Base-by-base conservation (phyloP, 2,888 invertebrate genomes). In the Belgica antarctica region DNA sequence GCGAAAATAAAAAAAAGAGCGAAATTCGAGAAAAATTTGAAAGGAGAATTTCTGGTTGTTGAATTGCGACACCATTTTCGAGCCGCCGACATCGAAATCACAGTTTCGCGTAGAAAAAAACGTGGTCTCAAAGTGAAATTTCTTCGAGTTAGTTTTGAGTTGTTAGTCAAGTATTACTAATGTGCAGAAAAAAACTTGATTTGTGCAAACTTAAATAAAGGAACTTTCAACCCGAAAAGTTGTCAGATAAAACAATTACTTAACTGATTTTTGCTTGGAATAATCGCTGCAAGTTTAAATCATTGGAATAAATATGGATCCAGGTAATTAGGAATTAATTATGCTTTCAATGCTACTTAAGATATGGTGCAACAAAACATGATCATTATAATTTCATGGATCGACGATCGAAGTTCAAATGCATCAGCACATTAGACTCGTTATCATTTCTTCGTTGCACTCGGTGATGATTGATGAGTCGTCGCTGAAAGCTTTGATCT, bases 321-420 rank as follows among this genome's bases (percentile, higher is more conserved):
- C 68, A 68, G 68, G 68, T 68, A 68, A 68, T 57, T 52, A 68
- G 17, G 8, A 31, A 8, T 7, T 27, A 19, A 28, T 31, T 24
- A 17, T 27, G 12, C 12, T 28, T 2, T 8, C 3, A 27, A n/a
- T n/a, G n/a, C n/a, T n/a, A 62, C 2, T 62, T 24, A 19, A 7
- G 41, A 65, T 25, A 65, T 46, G 41, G 22, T 7, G 3, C 7
- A 46, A n/a, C 5, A 62, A 7, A 52, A 65, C 36, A 65, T 46
- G 57, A 68, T 68, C 47, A 68, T 68, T 68, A 68, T 57, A 68
- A 68, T 68, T 68, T 57, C 68, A 68, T 52, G 68, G 68, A 68
- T 68, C 57, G 52, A 17, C 27, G 52, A 52, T 68, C 41, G 47
- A 24, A 19, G 52, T 68, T 68, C 68, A 68, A 34, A 68, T 68